Conservation (phyloP, 2,113 vertebrate species). For the Pterophyllum scalare region DNA sequence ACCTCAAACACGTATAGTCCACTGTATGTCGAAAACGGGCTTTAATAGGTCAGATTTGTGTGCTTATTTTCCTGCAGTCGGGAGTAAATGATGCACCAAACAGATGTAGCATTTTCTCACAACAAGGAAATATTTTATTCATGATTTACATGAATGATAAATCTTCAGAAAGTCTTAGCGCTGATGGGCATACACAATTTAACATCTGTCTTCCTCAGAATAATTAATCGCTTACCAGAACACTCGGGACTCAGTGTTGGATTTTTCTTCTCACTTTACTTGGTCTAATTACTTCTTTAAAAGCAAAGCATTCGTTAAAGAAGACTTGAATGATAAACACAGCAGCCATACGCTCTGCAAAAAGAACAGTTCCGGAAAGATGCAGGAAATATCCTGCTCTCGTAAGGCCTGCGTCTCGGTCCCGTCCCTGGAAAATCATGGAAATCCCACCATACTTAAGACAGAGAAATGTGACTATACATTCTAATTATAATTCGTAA, state of each 20-base stretch:
- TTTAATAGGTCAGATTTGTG: conserved; percentile 66
- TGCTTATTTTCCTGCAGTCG: conserved; percentile 56
- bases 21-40: conserved; percentile 24
- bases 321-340: conserved; percentile 54
- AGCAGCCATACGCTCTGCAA: neutral
- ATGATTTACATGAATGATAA: conserved; percentile 85
- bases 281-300: conserved; percentile 77
- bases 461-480: conserved; percentile 47
- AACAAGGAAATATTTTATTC: conserved; percentile 85
- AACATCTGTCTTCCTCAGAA: conserved; percentile 83
- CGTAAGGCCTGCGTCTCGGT: conserved; percentile 13
- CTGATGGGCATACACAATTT: conserved; percentile 85
- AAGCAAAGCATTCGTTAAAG: conserved; percentile 65
- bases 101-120: conserved; percentile 81
- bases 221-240: conserved; percentile 77
- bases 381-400: conserved; percentile 1
- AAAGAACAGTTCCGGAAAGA: conserved; percentile 23
- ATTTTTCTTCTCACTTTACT: conserved; percentile 73
- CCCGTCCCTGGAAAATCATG: conserved; percentile 24
- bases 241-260: conserved; percentile 70
- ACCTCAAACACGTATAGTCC: neutral
- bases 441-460: conserved; percentile 20
- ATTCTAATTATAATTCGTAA: conserved; percentile 73
- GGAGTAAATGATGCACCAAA: conserved; percentile 72
- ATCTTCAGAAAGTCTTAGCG: conserved; percentile 82